Evolutionary conservation across 2,797 vertebrate genomes (phyloP).

Genomic region (Gymnocypris eckloni): DNA sequence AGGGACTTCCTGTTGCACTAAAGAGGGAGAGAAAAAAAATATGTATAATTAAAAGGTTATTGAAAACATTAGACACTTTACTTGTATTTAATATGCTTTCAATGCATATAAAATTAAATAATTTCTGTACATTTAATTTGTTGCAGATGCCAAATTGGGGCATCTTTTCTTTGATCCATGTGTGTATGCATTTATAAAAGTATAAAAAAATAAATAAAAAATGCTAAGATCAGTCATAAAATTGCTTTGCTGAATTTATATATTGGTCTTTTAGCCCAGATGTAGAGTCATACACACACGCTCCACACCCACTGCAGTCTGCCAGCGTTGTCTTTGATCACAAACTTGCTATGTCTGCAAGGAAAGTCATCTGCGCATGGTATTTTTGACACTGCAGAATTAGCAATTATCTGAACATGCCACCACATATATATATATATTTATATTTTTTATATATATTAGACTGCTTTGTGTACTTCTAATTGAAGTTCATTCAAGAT

Average conservation of each 20-base stretch:
- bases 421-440: too few relatives aligned
- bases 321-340: neutral
- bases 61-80: too few relatives aligned
- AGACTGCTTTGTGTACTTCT: slow-evolving; percentile 52
- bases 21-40: too few relatives aligned
- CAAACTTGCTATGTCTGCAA: neutral
- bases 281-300: neutral
- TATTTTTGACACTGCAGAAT: neutral
- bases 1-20: too few relatives aligned
- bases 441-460: too few relatives aligned
- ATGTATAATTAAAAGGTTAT: too few relatives aligned
- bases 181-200: neutral
- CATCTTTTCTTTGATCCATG: too few relatives aligned
- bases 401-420: slow-evolving; percentile 13
- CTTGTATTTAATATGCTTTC: too few relatives aligned
- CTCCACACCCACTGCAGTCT: neutral
- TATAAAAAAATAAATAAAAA: too few relatives aligned
- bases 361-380: neutral
- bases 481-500: slow-evolving; percentile 59
- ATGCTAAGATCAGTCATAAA: neutral
- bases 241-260: neutral
- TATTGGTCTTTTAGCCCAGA: neutral
- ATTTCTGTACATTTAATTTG: too few relatives aligned
- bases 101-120: too few relatives aligned
- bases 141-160: too few relatives aligned